A percentile compares a stretch with the other conserved stretches of the same genome.
These are phyloP conservation scores for Eidolon dupreanum DNA, from an alignment of 2,797 vertebrate species.

Conservation along the genomic window DNA sequence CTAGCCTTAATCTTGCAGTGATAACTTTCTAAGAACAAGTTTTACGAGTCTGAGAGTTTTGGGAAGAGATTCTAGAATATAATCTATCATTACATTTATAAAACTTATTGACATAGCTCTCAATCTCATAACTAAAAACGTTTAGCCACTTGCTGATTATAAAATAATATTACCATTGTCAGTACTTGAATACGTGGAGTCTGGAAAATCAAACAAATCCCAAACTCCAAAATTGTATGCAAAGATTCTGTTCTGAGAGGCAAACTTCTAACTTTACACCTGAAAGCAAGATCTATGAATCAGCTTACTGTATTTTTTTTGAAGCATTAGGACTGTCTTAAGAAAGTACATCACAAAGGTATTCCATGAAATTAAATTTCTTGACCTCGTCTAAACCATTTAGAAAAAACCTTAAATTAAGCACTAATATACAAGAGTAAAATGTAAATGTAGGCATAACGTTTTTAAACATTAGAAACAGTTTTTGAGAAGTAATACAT, in stretches of 20 bases:
- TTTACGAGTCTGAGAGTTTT: neutral
- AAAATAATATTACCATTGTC: neutral
- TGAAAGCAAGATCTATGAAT: neutral
- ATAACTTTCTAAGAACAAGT: neutral
- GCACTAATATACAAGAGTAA: neutral
- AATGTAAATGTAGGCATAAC: neutral
- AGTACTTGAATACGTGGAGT: neutral
- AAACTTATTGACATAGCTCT: conserved; percentile 3
- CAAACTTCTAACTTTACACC: conserved; percentile 19
- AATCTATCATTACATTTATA: neutral
- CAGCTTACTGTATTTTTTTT: neutral
- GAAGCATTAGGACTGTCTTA: conserved; percentile 2
- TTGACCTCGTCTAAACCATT: neutral
- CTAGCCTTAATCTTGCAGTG: neutral
- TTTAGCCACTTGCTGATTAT: neutral
- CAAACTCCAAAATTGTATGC: neutral
- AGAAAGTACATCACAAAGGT: conserved; percentile 1
- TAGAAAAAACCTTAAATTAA: conserved; percentile 22
- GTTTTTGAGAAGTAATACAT: conserved; percentile 14
- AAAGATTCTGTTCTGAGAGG: conserved; percentile 19
- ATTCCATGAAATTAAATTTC: neutral
- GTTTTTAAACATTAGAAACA: neutral
- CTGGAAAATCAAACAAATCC: neutral
- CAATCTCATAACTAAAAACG: conserved; percentile 1
- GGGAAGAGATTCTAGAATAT: conserved; percentile 3